These are phyloP conservation scores for Petaurus breviceps DNA, from an alignment of 2,113 vertebrate species.

Conservation along the genomic window DNA sequence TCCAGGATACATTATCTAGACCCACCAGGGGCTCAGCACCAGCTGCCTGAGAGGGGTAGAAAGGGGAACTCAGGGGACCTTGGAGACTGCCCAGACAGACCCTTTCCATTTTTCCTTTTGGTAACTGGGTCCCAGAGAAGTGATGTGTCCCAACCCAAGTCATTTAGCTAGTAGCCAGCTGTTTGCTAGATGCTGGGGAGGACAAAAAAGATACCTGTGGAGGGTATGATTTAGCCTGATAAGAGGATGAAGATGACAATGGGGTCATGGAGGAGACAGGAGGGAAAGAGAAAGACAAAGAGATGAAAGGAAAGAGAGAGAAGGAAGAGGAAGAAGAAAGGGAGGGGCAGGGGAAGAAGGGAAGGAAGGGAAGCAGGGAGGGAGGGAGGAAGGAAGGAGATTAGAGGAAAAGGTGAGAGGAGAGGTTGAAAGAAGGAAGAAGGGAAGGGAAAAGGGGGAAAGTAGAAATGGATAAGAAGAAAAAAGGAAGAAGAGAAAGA, in stretches of 20 bases:
- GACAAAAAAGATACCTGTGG: background rate
- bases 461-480: no score
- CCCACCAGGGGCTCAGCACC: background rate
- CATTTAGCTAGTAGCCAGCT: background rate
- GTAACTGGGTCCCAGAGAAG: background rate
- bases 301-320: no score
- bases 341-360: no score
- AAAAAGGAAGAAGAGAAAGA: background rate
- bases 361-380: no score
- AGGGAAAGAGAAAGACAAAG: background rate
- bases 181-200: background rate
- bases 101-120: background rate
- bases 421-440: no score
- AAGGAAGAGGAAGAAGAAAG: background rate
- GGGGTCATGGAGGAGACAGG: background rate
- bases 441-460: no score
- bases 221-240: background rate
- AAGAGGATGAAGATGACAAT: background rate
- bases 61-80: background rate
- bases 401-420: no score
- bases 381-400: no score
- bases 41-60: background rate
- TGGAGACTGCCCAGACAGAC: rapidly evolving
- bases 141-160: background rate
- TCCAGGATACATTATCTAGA: background rate